A percentile compares a stretch with the other conserved stretches of the same genome.
These are phyloP conservation scores for Hirudo medicinalis DNA, from an alignment of 1,140 invertebrate species.

Conservation along the genomic window DNA sequence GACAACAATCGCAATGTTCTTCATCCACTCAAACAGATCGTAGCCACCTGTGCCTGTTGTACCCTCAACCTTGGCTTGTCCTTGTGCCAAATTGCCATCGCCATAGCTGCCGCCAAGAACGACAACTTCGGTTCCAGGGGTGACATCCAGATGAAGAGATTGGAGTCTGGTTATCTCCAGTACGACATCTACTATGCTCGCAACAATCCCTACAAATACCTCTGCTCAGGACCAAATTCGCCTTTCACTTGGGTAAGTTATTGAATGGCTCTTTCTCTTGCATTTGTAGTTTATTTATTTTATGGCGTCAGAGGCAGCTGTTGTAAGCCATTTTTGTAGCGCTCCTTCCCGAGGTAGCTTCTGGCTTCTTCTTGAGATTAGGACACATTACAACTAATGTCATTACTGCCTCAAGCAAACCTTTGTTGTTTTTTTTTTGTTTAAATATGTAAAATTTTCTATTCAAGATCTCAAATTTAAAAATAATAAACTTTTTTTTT, in stretches of 20 bases:
- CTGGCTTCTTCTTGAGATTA: too few species aligned
- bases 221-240: slow-evolving; percentile 7
- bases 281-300: background rate
- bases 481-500: too few species aligned
- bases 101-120: slow-evolving; percentile 3
- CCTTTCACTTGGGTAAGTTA: slow-evolving; percentile 12
- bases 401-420: too few species aligned
- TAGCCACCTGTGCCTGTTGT: slow-evolving; percentile 3
- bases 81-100: background rate
- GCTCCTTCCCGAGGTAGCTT: background rate
- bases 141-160: background rate
- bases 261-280: background rate
- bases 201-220: slow-evolving; percentile 13
- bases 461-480: too few species aligned
- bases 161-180: background rate
- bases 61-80: background rate
- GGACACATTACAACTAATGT: too few species aligned
- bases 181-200: slow-evolving; percentile 13
- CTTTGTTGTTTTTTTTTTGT: too few species aligned
- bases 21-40: background rate
- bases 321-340: background rate
- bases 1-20: too few species aligned
- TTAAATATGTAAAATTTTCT: too few species aligned
- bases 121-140: background rate
- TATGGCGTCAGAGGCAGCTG: background rate